Base-by-base conservation (phyloP, 1,140 invertebrate genomes). In the Cardiocondyla obscurior region DNA sequence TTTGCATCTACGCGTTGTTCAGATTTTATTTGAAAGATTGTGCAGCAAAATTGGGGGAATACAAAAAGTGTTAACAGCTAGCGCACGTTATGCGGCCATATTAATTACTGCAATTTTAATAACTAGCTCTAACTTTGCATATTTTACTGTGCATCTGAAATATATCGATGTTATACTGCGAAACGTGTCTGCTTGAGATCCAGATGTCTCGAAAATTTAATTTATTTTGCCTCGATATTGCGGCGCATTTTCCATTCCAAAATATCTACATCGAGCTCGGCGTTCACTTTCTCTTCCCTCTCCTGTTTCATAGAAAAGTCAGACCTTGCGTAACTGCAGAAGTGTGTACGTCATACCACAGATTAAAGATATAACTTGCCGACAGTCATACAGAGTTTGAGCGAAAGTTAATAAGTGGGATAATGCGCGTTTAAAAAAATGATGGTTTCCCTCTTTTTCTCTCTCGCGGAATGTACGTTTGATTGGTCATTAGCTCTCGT, bases 401-500 rank as follows among this genome's bases (percentile, higher is more conserved):
- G 51, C 57, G 16, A 28, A 81, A 84, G 84, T 25, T 76, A 62
- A 72, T 65, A 82, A 55, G 49, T 70, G n/a, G 33, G 57, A 65
- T 46, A 65, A 58, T 55, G 58, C 65, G 10, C 69, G 49, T 62
- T 44, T 53, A 57, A 25, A 57, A 65, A 82, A 84, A 62, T 84
- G n/a, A 33, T 12, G 33, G 85, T 84, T 36, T 88, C 57, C 53
- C 36, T 85, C 22, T 79, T 22, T 55, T 39, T 60, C 39, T 49
- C 19, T 42, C 51, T 88, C 44, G 60, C 67, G 76, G 67, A 88
- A 88, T 81, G 85, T 69, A 62, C 44, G 39, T 81, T 88, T 84
- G 60, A 88, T 87, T 88, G 86, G 76, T 88, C 76, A 70, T 81
- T 44, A 69, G 70, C 42, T 57, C 57, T 76, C 22, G 46, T 69